These are phyloP conservation scores for Halichoeres trimaculatus DNA, from an alignment of 2,113 vertebrate genomes.

Conservation along the genomic window DNA sequence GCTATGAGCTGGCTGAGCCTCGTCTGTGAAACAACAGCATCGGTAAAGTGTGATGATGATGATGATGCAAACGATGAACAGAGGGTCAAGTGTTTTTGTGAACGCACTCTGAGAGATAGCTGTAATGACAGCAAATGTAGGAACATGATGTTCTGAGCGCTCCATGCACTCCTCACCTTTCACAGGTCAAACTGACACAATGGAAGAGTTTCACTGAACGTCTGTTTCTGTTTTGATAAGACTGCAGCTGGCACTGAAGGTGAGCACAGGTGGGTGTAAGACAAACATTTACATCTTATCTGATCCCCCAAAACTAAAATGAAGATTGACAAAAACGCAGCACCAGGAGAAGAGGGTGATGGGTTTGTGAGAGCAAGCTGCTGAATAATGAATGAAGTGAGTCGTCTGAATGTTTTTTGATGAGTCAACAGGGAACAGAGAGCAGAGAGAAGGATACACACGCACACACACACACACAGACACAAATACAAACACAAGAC, in stretches of 20 bases:
- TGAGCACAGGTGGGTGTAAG: neutral
- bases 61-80: neutral
- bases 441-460: neutral
- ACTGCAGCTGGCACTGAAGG: too few species aligned
- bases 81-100: neutral
- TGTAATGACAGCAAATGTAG: conserved; percentile 30
- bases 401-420: conserved; percentile 30
- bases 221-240: neutral
- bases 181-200: neutral
- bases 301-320: conserved; percentile 28
- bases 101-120: neutral
- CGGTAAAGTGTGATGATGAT: conserved; percentile 12
- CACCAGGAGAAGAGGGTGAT: neutral
- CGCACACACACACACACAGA: neutral
- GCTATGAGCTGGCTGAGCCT: conserved; percentile 1
- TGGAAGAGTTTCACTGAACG: neutral
- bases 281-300: conserved; percentile 25
- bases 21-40: conserved; percentile 4
- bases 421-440: conserved; percentile 19
- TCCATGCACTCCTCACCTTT: neutral
- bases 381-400: conserved; percentile 49
- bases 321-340: conserved; percentile 28
- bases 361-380: neutral
- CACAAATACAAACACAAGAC: neutral
- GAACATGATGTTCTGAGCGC: conserved; percentile 14